Evolutionary conservation across 2,113 vertebrate genomes (phyloP).

Genomic region (Hydrochoerus hydrochaeris): DNA sequence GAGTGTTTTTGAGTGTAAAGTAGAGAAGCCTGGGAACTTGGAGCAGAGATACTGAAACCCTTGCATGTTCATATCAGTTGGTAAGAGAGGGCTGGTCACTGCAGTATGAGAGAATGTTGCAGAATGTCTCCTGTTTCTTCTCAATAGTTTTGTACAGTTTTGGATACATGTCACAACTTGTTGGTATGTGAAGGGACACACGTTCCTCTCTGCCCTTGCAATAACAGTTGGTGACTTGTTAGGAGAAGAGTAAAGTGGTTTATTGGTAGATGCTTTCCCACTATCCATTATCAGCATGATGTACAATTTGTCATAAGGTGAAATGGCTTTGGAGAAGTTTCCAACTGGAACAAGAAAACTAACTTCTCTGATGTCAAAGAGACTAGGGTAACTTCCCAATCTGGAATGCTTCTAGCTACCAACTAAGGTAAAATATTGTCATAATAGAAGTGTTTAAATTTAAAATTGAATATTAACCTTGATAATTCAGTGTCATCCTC

Average conservation of each 20-base stretch:
- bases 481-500: background rate
- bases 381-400: background rate
- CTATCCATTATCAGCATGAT: background rate
- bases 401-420: background rate
- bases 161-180: background rate
- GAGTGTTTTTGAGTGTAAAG: conserved; percentile 7
- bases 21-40: conserved; percentile 57
- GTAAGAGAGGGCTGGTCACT: background rate
- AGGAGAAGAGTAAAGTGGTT: background rate
- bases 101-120: background rate
- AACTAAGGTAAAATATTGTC: background rate
- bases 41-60: background rate
- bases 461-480: background rate
- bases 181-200: background rate
- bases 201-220: background rate
- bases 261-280: background rate
- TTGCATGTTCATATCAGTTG: background rate
- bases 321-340: background rate
- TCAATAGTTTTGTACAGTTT: background rate
- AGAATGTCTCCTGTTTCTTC: background rate
- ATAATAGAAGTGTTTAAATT: conserved; percentile 34
- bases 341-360: background rate
- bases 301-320: background rate
- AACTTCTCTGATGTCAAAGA: background rate
- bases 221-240: background rate